Percentiles rank a stretch among this genome's conserved stretches.
phyloP scores from a whole-genome alignment of 1,140 invertebrate genomes.

The Zeugodacus cucurbitae region DNA sequence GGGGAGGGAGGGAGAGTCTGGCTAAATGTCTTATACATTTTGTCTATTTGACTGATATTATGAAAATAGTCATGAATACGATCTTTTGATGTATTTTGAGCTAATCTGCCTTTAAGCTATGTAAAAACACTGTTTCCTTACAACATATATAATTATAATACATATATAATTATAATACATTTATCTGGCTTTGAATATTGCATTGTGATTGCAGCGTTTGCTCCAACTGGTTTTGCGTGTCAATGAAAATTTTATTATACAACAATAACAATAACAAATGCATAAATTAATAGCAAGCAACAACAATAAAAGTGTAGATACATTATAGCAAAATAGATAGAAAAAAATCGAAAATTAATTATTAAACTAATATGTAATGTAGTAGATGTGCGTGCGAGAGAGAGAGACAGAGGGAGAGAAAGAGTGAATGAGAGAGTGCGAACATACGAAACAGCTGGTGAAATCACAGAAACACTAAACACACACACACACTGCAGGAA shows the following conservation, averaged over 20 bases:
- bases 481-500: not conserved
- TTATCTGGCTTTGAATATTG: slow-evolving; percentile 11
- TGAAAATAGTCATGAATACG: no score
- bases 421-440: not conserved
- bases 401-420: not conserved
- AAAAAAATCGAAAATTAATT: not conserved
- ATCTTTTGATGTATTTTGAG: no score
- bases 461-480: not conserved
- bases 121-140: no score
- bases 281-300: slow-evolving; percentile 11
- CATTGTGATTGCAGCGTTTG: slow-evolving; percentile 1
- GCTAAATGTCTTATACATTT: no score
- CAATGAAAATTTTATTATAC: not conserved
- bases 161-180: not conserved
- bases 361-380: not conserved
- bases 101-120: no score
- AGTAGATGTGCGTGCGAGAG: not conserved
- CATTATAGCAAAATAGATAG: not conserved
- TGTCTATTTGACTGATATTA: no score
- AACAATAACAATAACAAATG: slow-evolving; percentile 8
- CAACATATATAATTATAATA: not conserved
- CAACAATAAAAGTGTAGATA: not conserved
- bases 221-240: slow-evolving; percentile 28
- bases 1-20: no score
- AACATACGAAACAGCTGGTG: slow-evolving; percentile 38